Evolutionary conservation across 2,888 invertebrate genomes (phyloP).

Genomic region (Dryococelus australis): DNA sequence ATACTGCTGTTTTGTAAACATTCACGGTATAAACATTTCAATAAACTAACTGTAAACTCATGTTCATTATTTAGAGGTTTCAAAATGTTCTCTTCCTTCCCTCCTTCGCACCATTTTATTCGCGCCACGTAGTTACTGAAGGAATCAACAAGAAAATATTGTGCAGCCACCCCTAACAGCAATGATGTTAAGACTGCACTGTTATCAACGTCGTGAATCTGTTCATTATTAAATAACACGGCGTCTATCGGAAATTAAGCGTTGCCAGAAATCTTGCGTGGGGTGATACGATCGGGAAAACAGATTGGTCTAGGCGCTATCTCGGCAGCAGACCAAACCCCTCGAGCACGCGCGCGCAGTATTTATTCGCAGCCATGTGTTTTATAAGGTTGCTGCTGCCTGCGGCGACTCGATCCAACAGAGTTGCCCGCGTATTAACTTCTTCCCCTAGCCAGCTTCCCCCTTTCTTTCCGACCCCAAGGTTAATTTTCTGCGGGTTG

Average conservation of each 20-base stretch:
- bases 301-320: not conserved
- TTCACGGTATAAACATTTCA: no score
- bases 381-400: not conserved
- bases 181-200: not conserved
- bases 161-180: not conserved
- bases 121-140: no score
- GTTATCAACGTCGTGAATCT: not conserved
- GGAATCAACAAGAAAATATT: no score
- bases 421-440: not conserved
- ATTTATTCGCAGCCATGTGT: no score
- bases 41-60: no score
- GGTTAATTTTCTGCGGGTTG: conserved; percentile 45
- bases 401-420: not conserved
- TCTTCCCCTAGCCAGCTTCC: not conserved
- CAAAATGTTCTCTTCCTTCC: no score
- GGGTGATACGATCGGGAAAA: not conserved
- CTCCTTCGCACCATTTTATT: no score
- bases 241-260: not conserved
- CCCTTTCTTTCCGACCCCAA: conserved; percentile 22
- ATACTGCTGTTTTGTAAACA: no score
- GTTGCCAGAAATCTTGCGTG: not conserved
- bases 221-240: not conserved
- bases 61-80: no score
- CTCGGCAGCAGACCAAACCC: not conserved
- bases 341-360: not conserved